phyloP scores from a whole-genome alignment of 2,113 vertebrate genomes.

The Meriones unguiculatus region DNA sequence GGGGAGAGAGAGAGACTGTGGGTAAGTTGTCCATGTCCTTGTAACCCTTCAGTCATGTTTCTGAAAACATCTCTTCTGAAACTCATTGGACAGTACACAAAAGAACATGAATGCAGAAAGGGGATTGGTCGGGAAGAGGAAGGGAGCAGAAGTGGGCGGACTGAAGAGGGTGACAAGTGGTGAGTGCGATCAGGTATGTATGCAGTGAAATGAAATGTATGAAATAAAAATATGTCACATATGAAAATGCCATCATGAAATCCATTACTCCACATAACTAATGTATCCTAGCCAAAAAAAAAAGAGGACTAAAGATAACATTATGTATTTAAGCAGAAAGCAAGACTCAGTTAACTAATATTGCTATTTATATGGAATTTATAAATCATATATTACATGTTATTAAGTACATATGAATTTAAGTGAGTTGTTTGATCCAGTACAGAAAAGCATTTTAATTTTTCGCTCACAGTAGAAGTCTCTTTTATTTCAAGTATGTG shows the following conservation, averaged over 20 bases:
- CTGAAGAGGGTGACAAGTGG: too few relatives aligned
- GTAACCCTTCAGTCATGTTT: neutral
- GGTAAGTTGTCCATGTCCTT: neutral
- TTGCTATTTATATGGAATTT: constrained; percentile 54
- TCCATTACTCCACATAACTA: neutral
- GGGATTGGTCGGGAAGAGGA: neutral
- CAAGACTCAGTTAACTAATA: constrained; percentile 11
- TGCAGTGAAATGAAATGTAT: too few relatives aligned
- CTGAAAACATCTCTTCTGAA: neutral
- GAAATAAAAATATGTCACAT: neutral
- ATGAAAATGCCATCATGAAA: neutral
- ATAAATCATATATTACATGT: constrained; percentile 47
- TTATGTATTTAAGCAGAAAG: constrained; percentile 59
- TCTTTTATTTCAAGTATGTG: constrained; percentile 55
- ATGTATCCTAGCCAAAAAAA: neutral
- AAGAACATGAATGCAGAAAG: too few relatives aligned
- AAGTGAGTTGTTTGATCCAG: constrained; percentile 59
- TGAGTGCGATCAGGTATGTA: neutral
- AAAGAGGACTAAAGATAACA: neutral
- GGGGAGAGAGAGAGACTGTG: neutral
- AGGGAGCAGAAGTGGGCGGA: neutral
- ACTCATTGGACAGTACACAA: neutral
- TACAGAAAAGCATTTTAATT: neutral
- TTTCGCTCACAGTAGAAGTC: constrained; percentile 8
- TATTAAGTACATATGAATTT: constrained; percentile 34